Evolutionary conservation across 2,113 vertebrate genomes (phyloP), one percentile per base, ranked within the genome.

Genomic region (Peromyscus leucopus): DNA sequence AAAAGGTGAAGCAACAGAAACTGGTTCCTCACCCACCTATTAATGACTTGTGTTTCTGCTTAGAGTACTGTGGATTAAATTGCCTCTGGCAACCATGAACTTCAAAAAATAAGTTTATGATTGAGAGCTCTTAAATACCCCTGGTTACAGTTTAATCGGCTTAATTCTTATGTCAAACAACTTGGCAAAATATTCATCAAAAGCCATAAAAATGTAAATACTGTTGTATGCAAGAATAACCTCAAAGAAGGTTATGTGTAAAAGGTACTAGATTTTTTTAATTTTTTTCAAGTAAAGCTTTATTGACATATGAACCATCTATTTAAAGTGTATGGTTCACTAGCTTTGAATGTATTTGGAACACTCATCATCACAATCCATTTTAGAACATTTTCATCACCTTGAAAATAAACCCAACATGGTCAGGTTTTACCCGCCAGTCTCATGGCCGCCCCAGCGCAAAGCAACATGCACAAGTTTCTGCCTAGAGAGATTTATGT

Each of bases 21-120:
- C 33, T 46, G 78, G 39, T 78, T 78, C 36, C 39, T 94, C 93
- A 88, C 3, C 1, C 12, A 63, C 24, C 69, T 85, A 72, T 87
- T 79, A 92, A 92, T 94, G 93, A 93, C 51, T 89, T 89, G 26
- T 86, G 85, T 63, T 93, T 96, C 92, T 22, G 63, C 79, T 76
- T 82, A 65, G 21, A 65, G 65, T 65, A 74, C 10, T 87, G 22
- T 39, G 91, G 59, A 90, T 90, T 75, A 96, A 90, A 89, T 42
- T 72, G 71, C 94, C 71, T 85, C 59, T 91, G 92, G 89, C 89
- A 82, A 67, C 61, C 79, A 67, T 87, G 75, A 96, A 69, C 48
- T 87, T 92, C 83, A 92, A 95, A 96, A 95, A 26, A 2, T 78
- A 93, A 86, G 46, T 67, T 82, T 46, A 46, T 96, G 89, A 95